Evolutionary conservation across 2,888 invertebrate genomes (phyloP), one percentile per base, ranked within the genome.

Genomic region (Trachelus stipa): DNA sequence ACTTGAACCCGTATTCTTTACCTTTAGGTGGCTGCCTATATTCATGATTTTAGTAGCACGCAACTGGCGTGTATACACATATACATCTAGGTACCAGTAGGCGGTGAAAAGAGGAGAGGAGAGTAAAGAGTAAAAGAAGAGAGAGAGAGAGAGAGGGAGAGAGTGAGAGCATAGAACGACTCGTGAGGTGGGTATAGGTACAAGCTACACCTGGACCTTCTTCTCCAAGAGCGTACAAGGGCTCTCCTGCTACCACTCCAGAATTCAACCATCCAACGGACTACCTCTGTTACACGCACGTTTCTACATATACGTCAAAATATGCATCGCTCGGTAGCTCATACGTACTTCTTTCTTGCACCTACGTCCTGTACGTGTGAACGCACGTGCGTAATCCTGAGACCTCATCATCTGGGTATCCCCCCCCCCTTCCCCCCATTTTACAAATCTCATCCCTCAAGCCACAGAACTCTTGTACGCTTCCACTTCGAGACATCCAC

Each of bases 131-230:
- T 35, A 74, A 73, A 76, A n/a, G 68, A 40, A 74, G 68, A 71
- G 35, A 35, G 68, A 74, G 68, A 71, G 35, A 35, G 56, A 71
- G 68, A 69, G 76, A 81, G 79, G 74, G 76, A 34, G 74, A 73
- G 74, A 34, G 35, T 23, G 35, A 74, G 74, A 34, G 73, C 34
- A 23, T n/a, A 34, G 35, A 34, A 85, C 69, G 69, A 69, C 69
- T 69, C 69, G 31, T 69, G 69, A 69, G 69, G 69, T 69, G 69
- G 31, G 69, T 69, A 69, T 69, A 33, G 85, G 56, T 77, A 33
- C 34, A 33, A 83, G 84, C 83, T 83, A 86, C 89, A 89, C 89
- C 89, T 89, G 89, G 89, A 88, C 89, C 86, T 89, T 87, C 88
- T 85, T 87, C 85, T 86, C 85, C 85, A 86, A 88, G 87, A 84